Conservation (phyloP, 2,888 invertebrate genomes). For the Elgonia sp. region DNA sequence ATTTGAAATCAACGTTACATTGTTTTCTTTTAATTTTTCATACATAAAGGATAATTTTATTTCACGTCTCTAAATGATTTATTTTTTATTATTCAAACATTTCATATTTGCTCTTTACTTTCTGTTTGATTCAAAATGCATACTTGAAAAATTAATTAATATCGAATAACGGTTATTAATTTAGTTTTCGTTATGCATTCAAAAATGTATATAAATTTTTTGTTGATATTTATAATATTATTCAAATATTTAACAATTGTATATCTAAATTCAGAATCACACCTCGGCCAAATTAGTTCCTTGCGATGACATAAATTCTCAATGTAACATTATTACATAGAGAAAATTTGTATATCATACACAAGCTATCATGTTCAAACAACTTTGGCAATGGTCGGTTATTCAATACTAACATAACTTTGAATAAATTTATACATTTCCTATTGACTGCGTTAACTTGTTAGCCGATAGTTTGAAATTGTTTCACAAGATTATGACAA, state of each 20-base stretch:
- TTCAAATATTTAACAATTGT: not conserved
- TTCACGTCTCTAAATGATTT: too few species aligned
- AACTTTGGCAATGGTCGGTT: slow-evolving; percentile 35
- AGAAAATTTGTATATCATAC: slow-evolving; percentile 23
- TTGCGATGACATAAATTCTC: slow-evolving; percentile 6
- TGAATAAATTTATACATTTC: slow-evolving; percentile 30
- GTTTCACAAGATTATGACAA: slow-evolving; percentile 35
- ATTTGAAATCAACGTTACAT: not conserved
- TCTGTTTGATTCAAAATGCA: too few species aligned
- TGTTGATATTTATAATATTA: not conserved
- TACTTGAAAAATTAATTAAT: too few species aligned
- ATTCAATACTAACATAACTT: slow-evolving; percentile 30
- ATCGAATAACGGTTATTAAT: too few species aligned
- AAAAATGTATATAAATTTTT: too few species aligned
- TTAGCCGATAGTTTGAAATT: slow-evolving; percentile 33
- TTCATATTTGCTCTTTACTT: not conserved
- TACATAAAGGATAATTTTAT: too few species aligned
- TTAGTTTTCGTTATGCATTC: too few species aligned
- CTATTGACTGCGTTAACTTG: slow-evolving; percentile 26
- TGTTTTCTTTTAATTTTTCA: too few species aligned
- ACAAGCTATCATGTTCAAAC: slow-evolving; percentile 27
- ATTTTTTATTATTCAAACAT: not conserved
- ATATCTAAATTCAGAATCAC: not conserved
- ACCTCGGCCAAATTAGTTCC: not conserved
- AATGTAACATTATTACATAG: slow-evolving; percentile 5